Evolutionary conservation across 2,113 vertebrate genomes (phyloP).

Genomic region (Camelus bactrianus): DNA sequence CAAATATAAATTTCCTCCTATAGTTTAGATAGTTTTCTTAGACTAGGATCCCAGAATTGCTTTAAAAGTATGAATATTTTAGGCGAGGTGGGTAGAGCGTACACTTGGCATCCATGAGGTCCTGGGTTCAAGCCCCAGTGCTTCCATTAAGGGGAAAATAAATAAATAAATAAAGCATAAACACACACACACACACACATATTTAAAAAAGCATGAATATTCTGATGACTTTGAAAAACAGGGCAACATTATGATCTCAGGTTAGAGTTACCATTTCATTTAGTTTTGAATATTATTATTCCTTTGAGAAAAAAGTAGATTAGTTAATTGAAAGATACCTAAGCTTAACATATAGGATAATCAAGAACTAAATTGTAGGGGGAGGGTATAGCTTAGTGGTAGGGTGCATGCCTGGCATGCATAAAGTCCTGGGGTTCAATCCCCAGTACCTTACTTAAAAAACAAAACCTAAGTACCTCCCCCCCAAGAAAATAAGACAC

Average conservation of each 20-base stretch:
- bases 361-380: background rate
- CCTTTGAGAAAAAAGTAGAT: background rate
- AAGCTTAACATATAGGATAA: background rate
- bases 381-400: too few relatives aligned
- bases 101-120: too few relatives aligned
- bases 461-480: too few relatives aligned
- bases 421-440: too few relatives aligned
- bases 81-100: too few relatives aligned
- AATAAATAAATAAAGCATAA: too few relatives aligned
- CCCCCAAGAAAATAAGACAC: too few relatives aligned
- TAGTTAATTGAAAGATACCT: background rate
- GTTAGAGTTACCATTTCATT: background rate
- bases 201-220: background rate
- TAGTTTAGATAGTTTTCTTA: conserved; percentile 23
- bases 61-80: background rate
- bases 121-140: too few relatives aligned
- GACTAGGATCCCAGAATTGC: background rate
- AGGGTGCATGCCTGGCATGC: too few relatives aligned
- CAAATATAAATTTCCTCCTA: background rate
- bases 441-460: too few relatives aligned
- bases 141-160: too few relatives aligned
- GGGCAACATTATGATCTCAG: background rate
- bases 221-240: background rate
- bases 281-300: background rate
- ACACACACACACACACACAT: too few relatives aligned